Conservation (phyloP, 2,797 vertebrate species). For the Melanotaenia maccullochi region DNA sequence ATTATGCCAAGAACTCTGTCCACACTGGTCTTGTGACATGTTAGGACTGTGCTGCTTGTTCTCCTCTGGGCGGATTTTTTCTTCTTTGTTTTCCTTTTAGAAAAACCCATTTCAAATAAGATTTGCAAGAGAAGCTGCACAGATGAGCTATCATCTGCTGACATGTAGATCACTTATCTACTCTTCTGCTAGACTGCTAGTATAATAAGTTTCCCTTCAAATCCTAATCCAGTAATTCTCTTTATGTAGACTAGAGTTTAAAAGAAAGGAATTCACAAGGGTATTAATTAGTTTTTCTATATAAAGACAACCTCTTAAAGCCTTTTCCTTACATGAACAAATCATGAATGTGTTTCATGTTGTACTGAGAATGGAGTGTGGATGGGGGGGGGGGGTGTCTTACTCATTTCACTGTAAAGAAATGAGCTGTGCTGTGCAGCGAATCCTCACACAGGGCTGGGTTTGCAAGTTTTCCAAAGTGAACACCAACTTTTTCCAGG, state of each 20-base stretch:
- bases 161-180: conserved; percentile 38
- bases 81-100: conserved; percentile 1
- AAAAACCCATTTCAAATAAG: conserved; percentile 17
- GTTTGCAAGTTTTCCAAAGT: conserved; percentile 74
- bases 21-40: conserved; percentile 70
- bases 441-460: conserved; percentile 61
- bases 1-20: conserved; percentile 60
- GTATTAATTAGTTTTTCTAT: conserved; percentile 36
- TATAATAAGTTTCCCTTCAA: conserved; percentile 30
- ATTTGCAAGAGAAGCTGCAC: conserved; percentile 33
- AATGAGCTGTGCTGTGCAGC: conserved; percentile 64
- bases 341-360: conserved; percentile 38
- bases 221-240: conserved; percentile 24
- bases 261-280: conserved; percentile 5
- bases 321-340: conserved; percentile 38
- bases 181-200: conserved; percentile 16
- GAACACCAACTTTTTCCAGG: conserved; percentile 79
- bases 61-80: conserved; percentile 32
- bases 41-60: conserved; percentile 40
- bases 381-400: conserved; percentile 72
- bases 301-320: neutral
- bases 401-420: conserved; percentile 74
- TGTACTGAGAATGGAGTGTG: conserved; percentile 34
- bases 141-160: conserved; percentile 45
- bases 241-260: neutral